Evolutionary conservation across 2,113 vertebrate genomes (phyloP), one percentile per base, ranked within the genome.

Genomic region (Turnix velox): DNA sequence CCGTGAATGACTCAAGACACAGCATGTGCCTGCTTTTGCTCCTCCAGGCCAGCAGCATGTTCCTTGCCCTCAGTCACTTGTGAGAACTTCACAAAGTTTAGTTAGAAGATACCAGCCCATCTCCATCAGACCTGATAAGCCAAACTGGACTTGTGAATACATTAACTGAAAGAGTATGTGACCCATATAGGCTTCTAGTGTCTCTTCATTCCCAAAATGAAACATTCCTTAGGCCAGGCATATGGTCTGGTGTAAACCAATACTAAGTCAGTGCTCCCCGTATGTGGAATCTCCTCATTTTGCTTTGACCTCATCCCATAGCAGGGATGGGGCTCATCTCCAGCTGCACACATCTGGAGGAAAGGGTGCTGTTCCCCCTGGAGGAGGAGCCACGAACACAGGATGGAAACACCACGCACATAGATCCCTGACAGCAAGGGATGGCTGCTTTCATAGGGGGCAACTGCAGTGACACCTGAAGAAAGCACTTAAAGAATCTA

Each of bases 291-390:
- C 68, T 46, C 37, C 43, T 39, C 14, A 4, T 18, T 37, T 55
- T 33, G 24, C 5, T 68, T 22, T 66, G 30, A 20, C 58, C 65
- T 55, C 48, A n/a, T 7, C 63, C n/a, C 72, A 54, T 18, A 40
- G 61, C 2, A 30, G 24, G 31, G 49, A 65, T 1, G 0, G 15
- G 0, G 0, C 55, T 33, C 0, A 0, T 5, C 27, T 30, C 73
- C 40, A 43, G 59, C n/a, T n/a, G 54, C 46, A 48, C 4, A 30
- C 2, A 3, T 4, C 24, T 20, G 51, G 63, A 45, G 37, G 40
- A 37, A 39, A 35, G 6, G 48, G 14, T 52, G 67, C 59, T 24
- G 51, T 2, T 72, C n/a, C 27, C 24, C 33, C 40, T 9, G 14
- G 59, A 46, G 35, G 19, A 8, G 28, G 25, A 61, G 43, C 10